These are phyloP conservation scores for Colinus virginianus DNA, from an alignment of 2,113 vertebrate genomes.

Conservation along the genomic window DNA sequence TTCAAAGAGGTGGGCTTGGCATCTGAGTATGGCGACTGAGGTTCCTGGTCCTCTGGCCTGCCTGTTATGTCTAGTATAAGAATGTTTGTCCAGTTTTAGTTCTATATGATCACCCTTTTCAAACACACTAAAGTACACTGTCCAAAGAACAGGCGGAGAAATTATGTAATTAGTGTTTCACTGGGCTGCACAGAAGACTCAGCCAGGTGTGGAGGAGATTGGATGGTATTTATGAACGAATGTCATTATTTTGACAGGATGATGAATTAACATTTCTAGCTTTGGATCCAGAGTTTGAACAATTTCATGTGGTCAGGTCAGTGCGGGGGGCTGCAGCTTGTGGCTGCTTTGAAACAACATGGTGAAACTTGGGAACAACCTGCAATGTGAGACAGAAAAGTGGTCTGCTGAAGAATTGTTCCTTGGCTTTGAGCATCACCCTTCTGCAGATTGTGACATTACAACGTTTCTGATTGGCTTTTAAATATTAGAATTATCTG, in stretches of 20 bases:
- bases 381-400: not conserved
- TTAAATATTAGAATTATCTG: not conserved
- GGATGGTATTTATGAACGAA: constrained; percentile 88
- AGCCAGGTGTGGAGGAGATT: constrained; percentile 83
- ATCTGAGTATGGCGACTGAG: not conserved
- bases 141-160: constrained; percentile 54
- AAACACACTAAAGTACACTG: not conserved
- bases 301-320: constrained; percentile 81
- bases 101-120: constrained; percentile 52
- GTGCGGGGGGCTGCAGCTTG: constrained; percentile 73
- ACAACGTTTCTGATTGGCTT: not conserved
- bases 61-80: not conserved
- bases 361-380: not conserved
- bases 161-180: constrained; percentile 74
- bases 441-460: not conserved
- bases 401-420: not conserved
- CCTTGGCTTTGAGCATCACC: not conserved
- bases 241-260: constrained; percentile 89
- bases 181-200: constrained; percentile 68
- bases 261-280: constrained; percentile 78
- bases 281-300: constrained; percentile 72
- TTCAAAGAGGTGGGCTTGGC: not conserved
- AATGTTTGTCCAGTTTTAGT: not conserved
- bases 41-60: not conserved
- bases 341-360: not conserved